Evolutionary conservation across 2,888 invertebrate genomes (phyloP).

Genomic region (Hydropsyche betteni): DNA sequence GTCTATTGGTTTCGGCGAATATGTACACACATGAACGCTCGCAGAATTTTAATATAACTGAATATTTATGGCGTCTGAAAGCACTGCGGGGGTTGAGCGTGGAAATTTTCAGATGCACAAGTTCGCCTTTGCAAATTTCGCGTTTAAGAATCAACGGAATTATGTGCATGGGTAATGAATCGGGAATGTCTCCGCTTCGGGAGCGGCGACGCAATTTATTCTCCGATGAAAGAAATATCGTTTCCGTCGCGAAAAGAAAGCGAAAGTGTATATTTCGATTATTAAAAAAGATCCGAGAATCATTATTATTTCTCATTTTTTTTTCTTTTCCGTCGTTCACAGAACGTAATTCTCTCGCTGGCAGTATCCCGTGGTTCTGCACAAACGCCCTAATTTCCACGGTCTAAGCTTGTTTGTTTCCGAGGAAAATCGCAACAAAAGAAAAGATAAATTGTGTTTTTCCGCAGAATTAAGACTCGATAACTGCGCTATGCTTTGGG

Average conservation of each 20-base stretch:
- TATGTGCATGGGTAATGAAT: too few relatives aligned
- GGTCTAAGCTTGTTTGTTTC: constrained; percentile 36
- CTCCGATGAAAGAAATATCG: constrained; percentile 1
- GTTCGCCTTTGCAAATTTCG: too few relatives aligned
- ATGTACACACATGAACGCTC: constrained; percentile 12
- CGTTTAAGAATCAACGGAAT: too few relatives aligned
- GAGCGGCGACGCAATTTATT: neutral
- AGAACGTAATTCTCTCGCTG: constrained; percentile 12
- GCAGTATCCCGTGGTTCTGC: constrained; percentile 27
- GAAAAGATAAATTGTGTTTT: constrained; percentile 39
- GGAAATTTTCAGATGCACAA: too few relatives aligned
- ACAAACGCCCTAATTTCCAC: constrained; percentile 32
- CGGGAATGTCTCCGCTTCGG: too few relatives aligned
- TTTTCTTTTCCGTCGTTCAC: too few relatives aligned
- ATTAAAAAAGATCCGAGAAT: constrained; percentile 24
- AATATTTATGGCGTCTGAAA: constrained; percentile 4
- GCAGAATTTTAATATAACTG: neutral
- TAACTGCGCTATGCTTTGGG: constrained; percentile 38
- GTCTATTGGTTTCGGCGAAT: constrained; percentile 22
- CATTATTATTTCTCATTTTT: constrained; percentile 3
- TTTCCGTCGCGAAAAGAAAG: neutral
- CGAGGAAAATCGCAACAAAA: constrained; percentile 39
- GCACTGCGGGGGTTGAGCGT: too few relatives aligned
- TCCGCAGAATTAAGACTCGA: constrained; percentile 40
- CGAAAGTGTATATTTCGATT: constrained; percentile 20